A percentile compares a stretch with the other conserved stretches of the same genome.
phyloP scores from a whole-genome alignment of 2,888 invertebrate genomes.

The Campoplex capitator region DNA sequence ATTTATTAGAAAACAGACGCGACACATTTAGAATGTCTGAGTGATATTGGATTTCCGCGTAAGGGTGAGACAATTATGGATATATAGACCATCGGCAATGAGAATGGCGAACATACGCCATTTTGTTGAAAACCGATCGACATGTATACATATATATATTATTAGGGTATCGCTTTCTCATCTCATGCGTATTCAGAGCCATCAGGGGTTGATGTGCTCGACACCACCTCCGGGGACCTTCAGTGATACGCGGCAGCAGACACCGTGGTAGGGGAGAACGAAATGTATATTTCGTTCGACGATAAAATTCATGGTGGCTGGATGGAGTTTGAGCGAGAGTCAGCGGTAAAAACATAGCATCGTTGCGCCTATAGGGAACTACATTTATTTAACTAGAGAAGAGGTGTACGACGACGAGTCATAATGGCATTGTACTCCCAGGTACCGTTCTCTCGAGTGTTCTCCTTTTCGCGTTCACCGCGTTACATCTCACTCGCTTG shows the following conservation, averaged over 20 bases:
- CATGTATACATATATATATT: neutral
- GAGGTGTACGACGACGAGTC: conserved; percentile 50
- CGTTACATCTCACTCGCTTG: conserved; percentile 37
- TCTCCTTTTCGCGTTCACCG: conserved; percentile 55
- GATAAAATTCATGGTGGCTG: conserved; percentile 48
- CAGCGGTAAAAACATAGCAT: conserved; percentile 35
- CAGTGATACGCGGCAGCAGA: neutral
- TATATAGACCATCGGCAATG: neutral
- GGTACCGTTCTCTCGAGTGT: conserved; percentile 69
- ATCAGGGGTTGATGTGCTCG: neutral
- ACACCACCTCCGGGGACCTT: conserved; percentile 10
- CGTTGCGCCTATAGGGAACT: conserved; percentile 10
- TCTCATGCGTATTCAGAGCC: neutral
- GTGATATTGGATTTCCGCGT: conserved; percentile 72
- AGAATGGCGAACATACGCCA: neutral
- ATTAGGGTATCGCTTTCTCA: conserved; percentile 22
- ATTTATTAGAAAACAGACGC: conserved; percentile 41
- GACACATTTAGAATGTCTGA: conserved; percentile 70
- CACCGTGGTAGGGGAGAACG: neutral
- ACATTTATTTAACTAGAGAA: conserved; percentile 19
- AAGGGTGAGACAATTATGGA: neutral
- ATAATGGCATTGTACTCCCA: conserved; percentile 71
- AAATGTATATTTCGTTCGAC: neutral
- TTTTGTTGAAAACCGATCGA: conserved; percentile 7
- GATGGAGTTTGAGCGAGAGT: neutral